phyloP scores from a whole-genome alignment of 2,888 invertebrate genomes.

The Synergus umbraculus region DNA sequence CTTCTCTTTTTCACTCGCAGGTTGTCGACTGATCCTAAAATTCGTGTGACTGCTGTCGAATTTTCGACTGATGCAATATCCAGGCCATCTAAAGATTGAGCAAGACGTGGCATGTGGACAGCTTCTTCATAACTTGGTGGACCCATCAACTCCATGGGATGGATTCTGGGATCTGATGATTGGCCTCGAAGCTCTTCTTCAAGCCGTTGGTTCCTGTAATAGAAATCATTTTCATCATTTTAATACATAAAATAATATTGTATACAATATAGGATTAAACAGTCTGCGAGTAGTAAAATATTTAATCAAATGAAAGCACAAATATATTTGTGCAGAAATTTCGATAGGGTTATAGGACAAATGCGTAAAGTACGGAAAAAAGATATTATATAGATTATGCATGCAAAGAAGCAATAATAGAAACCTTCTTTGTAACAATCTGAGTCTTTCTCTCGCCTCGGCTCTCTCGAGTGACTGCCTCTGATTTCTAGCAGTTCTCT shows the following conservation, averaged over 20 bases:
- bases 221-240: background rate
- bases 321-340: too few relatives aligned
- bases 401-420: background rate
- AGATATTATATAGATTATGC: too few relatives aligned
- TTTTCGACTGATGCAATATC: slow-evolving; percentile 64
- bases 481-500: slow-evolving; percentile 78
- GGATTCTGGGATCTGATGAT: slow-evolving; percentile 79
- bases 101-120: slow-evolving; percentile 85
- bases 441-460: slow-evolving; percentile 80
- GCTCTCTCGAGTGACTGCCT: slow-evolving; percentile 80
- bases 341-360: too few relatives aligned
- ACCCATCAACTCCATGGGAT: slow-evolving; percentile 80
- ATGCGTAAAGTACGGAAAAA: too few relatives aligned
- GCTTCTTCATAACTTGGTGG: slow-evolving; percentile 90
- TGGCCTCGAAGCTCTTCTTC: slow-evolving; percentile 60
- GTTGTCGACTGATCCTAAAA: slow-evolving; percentile 71
- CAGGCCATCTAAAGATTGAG: slow-evolving; percentile 71
- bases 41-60: slow-evolving; percentile 62
- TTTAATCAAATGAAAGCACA: too few relatives aligned
- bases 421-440: slow-evolving; percentile 78
- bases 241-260: too few relatives aligned
- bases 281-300: too few relatives aligned
- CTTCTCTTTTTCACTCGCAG: slow-evolving; percentile 65
- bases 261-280: too few relatives aligned
- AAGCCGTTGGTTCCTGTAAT: slow-evolving; percentile 60